A percentile compares a stretch with the other conserved stretches of the same genome.
These are phyloP conservation scores for Drosophila pallidifrons DNA, from an alignment of 1,140 invertebrate genomes.

Conservation along the genomic window DNA sequence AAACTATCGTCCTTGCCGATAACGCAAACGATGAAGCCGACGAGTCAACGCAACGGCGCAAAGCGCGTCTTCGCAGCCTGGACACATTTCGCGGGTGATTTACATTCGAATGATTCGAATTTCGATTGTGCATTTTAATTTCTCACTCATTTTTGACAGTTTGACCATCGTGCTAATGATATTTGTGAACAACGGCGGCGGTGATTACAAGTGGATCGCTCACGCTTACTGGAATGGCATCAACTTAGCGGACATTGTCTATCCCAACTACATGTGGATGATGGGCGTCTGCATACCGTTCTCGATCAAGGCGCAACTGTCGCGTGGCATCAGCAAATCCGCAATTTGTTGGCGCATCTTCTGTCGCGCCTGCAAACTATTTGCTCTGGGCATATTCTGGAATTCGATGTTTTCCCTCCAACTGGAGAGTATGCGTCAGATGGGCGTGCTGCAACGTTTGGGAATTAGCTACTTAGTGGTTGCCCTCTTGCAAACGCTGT, in stretches of 20 bases:
- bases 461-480: conserved; percentile 92
- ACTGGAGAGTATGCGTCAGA: conserved; percentile 89
- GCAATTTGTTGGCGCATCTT: conserved; percentile 85
- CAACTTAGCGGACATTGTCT: conserved; percentile 95
- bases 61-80: conserved; percentile 88
- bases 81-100: conserved; percentile 92
- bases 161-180: conserved; percentile 95
- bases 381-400: conserved; percentile 90
- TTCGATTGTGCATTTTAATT: too few species aligned
- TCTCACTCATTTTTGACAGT: conserved; percentile 32
- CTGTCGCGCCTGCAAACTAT: conserved; percentile 90
- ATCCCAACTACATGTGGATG: conserved; percentile 98
- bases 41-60: conserved; percentile 84
- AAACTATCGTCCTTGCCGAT: conserved; percentile 63
- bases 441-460: conserved; percentile 94
- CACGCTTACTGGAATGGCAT: conserved; percentile 97
- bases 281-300: conserved; percentile 96
- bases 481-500: conserved; percentile 88
- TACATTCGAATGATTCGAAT: not conserved
- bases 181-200: conserved; percentile 96
- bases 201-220: conserved; percentile 94
- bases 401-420: conserved; percentile 86
- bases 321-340: conserved; percentile 88
- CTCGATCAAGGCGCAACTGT: conserved; percentile 91
- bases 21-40: conserved; percentile 62